These are phyloP conservation scores for Poecilia gillii DNA, from an alignment of 2,797 vertebrate species.

Conservation along the genomic window DNA sequence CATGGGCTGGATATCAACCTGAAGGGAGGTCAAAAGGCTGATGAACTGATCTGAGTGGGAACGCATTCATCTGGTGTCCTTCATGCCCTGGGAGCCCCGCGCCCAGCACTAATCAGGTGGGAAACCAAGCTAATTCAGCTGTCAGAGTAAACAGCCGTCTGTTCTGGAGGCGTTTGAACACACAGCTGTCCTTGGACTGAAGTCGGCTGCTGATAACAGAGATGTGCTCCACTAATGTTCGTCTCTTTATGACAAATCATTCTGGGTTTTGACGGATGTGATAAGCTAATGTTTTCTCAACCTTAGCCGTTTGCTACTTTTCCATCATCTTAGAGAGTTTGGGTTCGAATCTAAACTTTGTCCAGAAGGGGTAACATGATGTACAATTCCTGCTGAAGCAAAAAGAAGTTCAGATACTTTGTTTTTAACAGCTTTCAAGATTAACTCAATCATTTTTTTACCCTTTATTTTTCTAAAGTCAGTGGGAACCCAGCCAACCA, in stretches of 20 bases:
- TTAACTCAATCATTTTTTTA: neutral
- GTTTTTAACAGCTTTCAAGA: neutral
- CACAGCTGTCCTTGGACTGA: constrained; percentile 7
- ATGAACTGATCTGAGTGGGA: constrained; percentile 71
- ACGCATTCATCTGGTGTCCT: constrained; percentile 66
- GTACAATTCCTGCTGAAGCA: neutral
- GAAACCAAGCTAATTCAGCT: constrained; percentile 36
- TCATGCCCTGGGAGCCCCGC: constrained; percentile 73
- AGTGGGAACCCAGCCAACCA: too few relatives aligned
- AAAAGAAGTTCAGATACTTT: neutral
- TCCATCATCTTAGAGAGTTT: neutral
- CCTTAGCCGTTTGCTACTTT: neutral
- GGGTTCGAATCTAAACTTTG: neutral
- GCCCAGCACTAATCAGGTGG: constrained; percentile 71
- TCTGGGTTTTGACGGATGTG: neutral
- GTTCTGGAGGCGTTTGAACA: neutral
- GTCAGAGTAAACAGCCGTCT: neutral
- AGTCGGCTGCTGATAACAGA: neutral
- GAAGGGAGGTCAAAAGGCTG: constrained; percentile 79
- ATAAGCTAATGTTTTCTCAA: neutral
- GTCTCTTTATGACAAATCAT: neutral
- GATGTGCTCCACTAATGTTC: neutral
- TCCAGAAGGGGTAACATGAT: neutral
- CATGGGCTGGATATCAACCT: constrained; percentile 79
- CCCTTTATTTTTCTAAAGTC: too few relatives aligned